A percentile compares a stretch with the other conserved stretches of the same genome.
Conservation (phyloP, 2,888 invertebrate species). For the Calephelis perditalis region DNA sequence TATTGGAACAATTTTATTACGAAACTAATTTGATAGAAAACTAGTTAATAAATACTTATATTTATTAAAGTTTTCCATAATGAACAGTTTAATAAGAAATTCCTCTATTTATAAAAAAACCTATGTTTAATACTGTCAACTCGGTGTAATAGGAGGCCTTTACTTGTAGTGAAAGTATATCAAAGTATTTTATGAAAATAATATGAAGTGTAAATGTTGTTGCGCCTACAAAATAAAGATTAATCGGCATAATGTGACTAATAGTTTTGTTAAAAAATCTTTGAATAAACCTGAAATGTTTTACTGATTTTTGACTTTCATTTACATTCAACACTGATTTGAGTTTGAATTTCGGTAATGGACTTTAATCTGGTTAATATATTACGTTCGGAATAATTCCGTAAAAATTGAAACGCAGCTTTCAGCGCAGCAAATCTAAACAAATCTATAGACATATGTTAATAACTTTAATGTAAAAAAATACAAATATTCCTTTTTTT, state of each 20-base stretch:
- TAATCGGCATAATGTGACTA: slow-evolving; percentile 64
- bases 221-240: slow-evolving; percentile 39
- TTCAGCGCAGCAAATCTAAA: no score
- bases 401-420: no score
- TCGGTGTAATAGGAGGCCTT: slow-evolving; percentile 17
- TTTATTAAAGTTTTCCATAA: slow-evolving; percentile 9
- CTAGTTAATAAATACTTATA: background rate
- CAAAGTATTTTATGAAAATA: slow-evolving; percentile 14
- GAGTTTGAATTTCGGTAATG: no score
- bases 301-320: slow-evolving; percentile 39
- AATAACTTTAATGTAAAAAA: no score
- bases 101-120: slow-evolving; percentile 15
- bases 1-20: no score
- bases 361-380: no score
- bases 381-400: no score
- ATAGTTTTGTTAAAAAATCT: slow-evolving; percentile 55
- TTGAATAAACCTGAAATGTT: slow-evolving; percentile 52
- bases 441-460: no score
- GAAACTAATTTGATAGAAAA: no score
- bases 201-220: slow-evolving; percentile 27
- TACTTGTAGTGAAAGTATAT: slow-evolving; percentile 14
- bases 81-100: background rate
- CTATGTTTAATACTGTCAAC: slow-evolving; percentile 9
- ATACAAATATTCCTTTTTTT: no score
- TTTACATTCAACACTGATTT: no score